Evolutionary conservation across 2,888 invertebrate species (phyloP).

Genomic region (Thymelicus lineola): DNA sequence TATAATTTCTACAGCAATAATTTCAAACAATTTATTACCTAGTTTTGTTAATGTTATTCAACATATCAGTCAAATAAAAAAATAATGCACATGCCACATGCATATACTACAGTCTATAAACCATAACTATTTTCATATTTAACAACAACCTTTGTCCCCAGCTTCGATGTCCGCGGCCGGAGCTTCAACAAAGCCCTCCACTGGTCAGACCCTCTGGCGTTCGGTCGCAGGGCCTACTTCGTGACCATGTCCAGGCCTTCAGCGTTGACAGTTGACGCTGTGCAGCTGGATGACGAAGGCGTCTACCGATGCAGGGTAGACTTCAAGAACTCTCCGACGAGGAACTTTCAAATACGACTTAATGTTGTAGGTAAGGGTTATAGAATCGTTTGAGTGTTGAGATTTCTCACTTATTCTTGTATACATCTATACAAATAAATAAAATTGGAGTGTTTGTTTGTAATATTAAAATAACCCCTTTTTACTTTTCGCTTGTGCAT

Average conservation of each 20-base stretch:
- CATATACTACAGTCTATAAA: no score
- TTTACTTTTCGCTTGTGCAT: no score
- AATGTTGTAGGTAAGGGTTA: slow-evolving; percentile 93
- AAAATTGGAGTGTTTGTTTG: no score
- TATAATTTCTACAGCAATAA: no score
- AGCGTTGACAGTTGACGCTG: slow-evolving; percentile 91
- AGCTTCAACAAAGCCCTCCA: slow-evolving; percentile 92
- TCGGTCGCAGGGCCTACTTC: slow-evolving; percentile 94
- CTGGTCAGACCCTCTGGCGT: slow-evolving; percentile 92
- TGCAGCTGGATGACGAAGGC: slow-evolving; percentile 94
- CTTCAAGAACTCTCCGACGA: slow-evolving; percentile 94
- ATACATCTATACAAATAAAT: no score
- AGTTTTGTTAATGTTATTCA: no score
- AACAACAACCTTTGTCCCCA: slow-evolving; percentile 62
- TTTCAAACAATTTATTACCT: no score
- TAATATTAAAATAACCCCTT: no score
- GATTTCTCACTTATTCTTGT: no score
- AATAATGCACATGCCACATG: no score
- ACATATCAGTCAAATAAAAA: no score
- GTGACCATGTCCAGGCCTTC: slow-evolving; percentile 92
- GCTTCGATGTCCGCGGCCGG: slow-evolving; percentile 94
- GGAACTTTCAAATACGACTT: slow-evolving; percentile 94
- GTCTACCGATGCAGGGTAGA: slow-evolving; percentile 94
- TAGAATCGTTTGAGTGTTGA: no score
- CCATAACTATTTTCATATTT: not conserved